A percentile compares a stretch with the other conserved stretches of the same genome.
Evolutionary conservation across 2,113 vertebrate genomes (phyloP).

Genomic region (Coturnix japonica): DNA sequence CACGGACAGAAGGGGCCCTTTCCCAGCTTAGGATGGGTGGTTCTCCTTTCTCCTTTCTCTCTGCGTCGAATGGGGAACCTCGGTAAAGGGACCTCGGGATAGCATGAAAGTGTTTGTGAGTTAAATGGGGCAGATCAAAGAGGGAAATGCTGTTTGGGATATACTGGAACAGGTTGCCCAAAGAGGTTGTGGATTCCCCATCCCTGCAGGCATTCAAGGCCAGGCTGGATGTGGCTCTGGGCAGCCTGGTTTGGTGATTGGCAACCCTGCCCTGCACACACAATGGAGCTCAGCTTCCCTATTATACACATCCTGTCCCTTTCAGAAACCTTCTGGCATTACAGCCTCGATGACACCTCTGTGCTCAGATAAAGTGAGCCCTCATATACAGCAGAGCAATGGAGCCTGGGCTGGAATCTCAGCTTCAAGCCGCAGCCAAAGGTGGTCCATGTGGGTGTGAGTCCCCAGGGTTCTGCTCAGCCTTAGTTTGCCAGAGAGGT

Average conservation of each 20-base stretch:
- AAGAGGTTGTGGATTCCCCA: too few relatives aligned
- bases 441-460: accelerated
- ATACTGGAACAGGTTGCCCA: too few relatives aligned
- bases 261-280: neutral
- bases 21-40: neutral
- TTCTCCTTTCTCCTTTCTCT: neutral
- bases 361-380: neutral
- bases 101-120: neutral
- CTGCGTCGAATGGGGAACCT: neutral
- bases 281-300: neutral
- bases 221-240: too few relatives aligned
- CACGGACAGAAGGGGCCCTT: neutral
- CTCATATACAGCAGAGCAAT: accelerated
- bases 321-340: neutral
- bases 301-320: neutral
- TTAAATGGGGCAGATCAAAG: neutral
- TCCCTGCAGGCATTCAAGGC: too few relatives aligned
- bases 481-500: neutral
- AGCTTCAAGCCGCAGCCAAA: neutral
- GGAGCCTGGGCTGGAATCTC: accelerated
- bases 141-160: neutral
- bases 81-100: neutral
- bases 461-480: neutral
- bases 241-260: too few relatives aligned
- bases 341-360: neutral